Base-by-base conservation (phyloP, 2,797 vertebrate genomes). In the Lerista edwardsae region DNA sequence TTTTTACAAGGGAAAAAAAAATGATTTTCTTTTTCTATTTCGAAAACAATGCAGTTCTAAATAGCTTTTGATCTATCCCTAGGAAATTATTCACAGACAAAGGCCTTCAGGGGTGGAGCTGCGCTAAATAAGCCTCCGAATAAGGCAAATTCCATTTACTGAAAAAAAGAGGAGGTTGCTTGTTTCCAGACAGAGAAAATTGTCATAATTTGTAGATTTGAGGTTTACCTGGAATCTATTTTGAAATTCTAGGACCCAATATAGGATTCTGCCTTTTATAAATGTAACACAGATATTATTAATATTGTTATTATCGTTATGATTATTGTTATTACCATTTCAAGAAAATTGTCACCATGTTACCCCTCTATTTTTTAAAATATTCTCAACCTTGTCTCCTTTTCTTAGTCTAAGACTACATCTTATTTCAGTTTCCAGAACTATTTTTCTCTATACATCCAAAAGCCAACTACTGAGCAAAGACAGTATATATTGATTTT, bases 311-410 rank as follows among this genome's bases (percentile, higher is more conserved):
- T 4, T 23, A 51, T 51, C 2, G 17, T 34, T 67, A 67, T 4
- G n/a, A 59, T 59, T 59, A 23, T 59, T 31, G 10, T 65, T 64
- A 44, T 44, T 12, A 11, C 17, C 12, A 21, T 65, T 41, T 65
- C 8, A 47, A 86, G 90, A 85, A 93, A 95, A 94, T 89, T 91
- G 94, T 96, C 96, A 27, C 96, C 95, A 96, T 96, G 95, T 96
- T 96, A 94, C 93, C 94, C 44, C 61, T 78, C 88, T 89, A n/a
- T 93, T 84, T 82, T 92, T 92, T 93, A 92, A 94, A 96, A 95
- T 94, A 94, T 93, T 88, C 91, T 91, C 91, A 90, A 91, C 93
- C 90, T 90, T 73, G 79, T 90, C 90, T 86, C 84, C 92, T 93
- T 93, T 68, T 89, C 92, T 90, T 79, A 78, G 79, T 85, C 79